Conservation (phyloP, 1,140 invertebrate species). For the Leguminivora glycinivorella region DNA sequence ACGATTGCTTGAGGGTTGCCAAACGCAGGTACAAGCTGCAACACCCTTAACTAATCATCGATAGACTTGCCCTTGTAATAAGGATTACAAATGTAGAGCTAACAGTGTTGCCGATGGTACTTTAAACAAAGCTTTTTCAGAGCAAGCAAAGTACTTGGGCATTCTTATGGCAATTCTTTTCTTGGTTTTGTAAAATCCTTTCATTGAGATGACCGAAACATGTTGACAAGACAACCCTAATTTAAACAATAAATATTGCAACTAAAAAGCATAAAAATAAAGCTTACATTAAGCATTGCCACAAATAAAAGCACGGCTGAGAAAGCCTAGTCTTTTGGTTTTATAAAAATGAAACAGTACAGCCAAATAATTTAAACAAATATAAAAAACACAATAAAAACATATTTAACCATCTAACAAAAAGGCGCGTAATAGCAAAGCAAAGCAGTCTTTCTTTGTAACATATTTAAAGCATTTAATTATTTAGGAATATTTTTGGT, state of each 20-base stretch:
- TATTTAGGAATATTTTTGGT: not conserved
- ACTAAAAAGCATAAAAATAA: constrained; percentile 6
- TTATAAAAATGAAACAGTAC: not conserved
- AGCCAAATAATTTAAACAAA: not conserved
- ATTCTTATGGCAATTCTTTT: no score
- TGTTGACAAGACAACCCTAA: no score
- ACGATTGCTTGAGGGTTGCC: not conserved
- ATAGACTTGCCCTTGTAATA: no score
- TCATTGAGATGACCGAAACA: no score
- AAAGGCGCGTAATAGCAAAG: constrained; percentile 1
- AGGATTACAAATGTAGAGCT: no score
- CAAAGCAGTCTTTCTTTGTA: constrained; percentile 1
- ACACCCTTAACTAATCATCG: no score
- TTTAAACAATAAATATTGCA: not conserved
- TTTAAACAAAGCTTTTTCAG: no score
- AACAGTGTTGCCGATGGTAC: no score
- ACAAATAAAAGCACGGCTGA: not conserved
- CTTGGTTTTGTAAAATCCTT: no score
- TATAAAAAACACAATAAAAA: not conserved
- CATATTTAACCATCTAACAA: not conserved
- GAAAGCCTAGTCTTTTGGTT: not conserved
- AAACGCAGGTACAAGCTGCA: no score
- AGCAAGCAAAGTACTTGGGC: no score
- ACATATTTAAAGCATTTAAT: not conserved
- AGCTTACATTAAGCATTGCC: constrained; percentile 16